Evolutionary conservation across 2,113 vertebrate genomes (phyloP), one percentile per base, ranked within the genome.

Genomic region (Scopus umbretta): DNA sequence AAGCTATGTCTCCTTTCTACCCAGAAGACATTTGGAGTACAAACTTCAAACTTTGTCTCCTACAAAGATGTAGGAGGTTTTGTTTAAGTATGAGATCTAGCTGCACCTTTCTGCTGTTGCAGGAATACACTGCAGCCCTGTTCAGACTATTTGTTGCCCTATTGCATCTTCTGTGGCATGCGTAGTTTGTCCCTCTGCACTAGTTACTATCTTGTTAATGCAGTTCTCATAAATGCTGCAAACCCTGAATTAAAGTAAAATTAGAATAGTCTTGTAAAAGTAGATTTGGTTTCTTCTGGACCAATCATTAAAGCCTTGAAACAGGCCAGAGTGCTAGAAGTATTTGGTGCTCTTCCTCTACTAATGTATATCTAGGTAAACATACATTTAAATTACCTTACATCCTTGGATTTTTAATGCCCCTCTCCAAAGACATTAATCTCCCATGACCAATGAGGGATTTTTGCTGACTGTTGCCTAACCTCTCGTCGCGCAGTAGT

Each of bases 401-500:
- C 29, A n/a, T 50, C 45, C 15, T 32, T 71, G 52, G 59, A 66
- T 52, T 76, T 52, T 82, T 59, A 55, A 32, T 74, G 50, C 18
- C 21, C 5, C 22, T 58, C 47, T 86, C 49, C 61, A 81, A 78
- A 86, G 65, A 30, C 56, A 61, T 79, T 59, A 15, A 32, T 36
- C 52, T 59, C 36, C 65, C 27, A 11, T 6, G 17, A 73, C 40
- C 32, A 47, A 0, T 21, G 49, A 68, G 23, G 25, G 42, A 55
- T 68, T 87, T 94, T 49, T 95, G 71, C 80, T 92, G 80, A 86
- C 68, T 86, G 27, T 6, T 75, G 34, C 38, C 70, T 63, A 50
- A 52, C 13, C 55, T 91, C 56, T 76, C 0, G 0, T 23, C 71
- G 72, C 63, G 43, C 1, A 0, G 32, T 10, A 16, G 27, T 25